Evolutionary conservation across 1,140 invertebrate genomes (phyloP), one percentile per base, ranked within the genome.

Genomic region (Diabrotica undecimpunctata): DNA sequence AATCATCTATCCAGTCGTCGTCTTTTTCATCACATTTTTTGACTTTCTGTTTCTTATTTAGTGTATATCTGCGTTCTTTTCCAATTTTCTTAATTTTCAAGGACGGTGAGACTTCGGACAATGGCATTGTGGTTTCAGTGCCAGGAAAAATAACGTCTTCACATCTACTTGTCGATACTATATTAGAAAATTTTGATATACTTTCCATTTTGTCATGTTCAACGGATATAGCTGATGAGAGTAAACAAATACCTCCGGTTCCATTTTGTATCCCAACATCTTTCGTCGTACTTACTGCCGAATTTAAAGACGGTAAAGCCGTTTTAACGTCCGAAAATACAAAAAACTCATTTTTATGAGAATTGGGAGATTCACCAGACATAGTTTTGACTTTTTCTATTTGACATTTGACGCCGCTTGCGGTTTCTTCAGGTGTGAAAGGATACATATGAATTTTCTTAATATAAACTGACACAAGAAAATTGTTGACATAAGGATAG

Each of bases 381-480:
- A 60, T 60, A 39, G 36, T 39, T 60, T 46, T 60, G 38, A 60
- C 46, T 60, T 60, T 60, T 60, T 60, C 14, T 8, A 25, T 46
- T 12, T 60, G 58, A 60, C 58, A 41, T 60, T 60, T 60, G 12
- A 35, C 8, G 53, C 12, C 4, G 53, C 8, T 46, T 3, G 2
- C 8, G 8, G 41, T 46, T 46, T 10, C 8, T 8, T 46, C n/a
- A 46, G 41, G n/a, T 10, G 8, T n/a, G 41, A 46, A 46, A 46
- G 41, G 41, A 46, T 46, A 46, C 41, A 46, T 46, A 25, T 25
- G 25, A 25, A 25, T 25, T 25, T 25, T 25, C 4, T 25, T 25
- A 25, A 25, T 25, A 25, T 2, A 25, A 25, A 25, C 25, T 25
- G 25, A 25, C 25, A 25, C 25, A 25, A 25, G 25, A 25, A 25